Evolutionary conservation across 2,113 vertebrate species (phyloP), one percentile per base, ranked within the genome.

Genomic region (Tenrec ecaudatus): DNA sequence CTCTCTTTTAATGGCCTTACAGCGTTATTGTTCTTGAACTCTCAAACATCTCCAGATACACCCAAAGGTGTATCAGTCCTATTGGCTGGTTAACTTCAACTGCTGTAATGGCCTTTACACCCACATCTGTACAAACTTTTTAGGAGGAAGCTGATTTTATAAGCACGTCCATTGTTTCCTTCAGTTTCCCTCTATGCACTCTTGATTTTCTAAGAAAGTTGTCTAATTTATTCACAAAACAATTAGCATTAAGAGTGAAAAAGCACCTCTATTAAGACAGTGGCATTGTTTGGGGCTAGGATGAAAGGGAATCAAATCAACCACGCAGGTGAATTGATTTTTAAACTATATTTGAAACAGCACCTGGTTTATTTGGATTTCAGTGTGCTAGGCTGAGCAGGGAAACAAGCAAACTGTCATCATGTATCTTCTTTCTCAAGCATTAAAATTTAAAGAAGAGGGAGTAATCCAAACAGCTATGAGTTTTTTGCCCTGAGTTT

Each of bases 361-460:
- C 47, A 53, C 64, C 88, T 92, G 29, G 36, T 73, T 33, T 36
- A 38, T 47, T 84, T 80, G 93, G 96, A 64, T 95, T 87, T 96
- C 91, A 96, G 89, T 90, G 96, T 97, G 90, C 90, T 95, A 80
- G 93, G 88, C 81, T 95, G 6, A 92, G 95, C 36, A 94, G 87
- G 94, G 88, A 89, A 25, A 2, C 86, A 97, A 83, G n/a, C 82
- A 77, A 93, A 95, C 96, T 97, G 92, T 96, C 90, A 95, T 95
- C 17, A 2, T 96, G 90, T 96, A 94, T 88, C 76, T 96, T 93
- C 84, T 27, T 75, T 85, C 88, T 90, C 57, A 90, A 82, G 43
- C 15, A 85, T 57, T 95, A 38, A 76, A 84, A 93, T 88, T 78
- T 4, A 77, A 92, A 82, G 81, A 84, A 57, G n/a, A 96, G 53